Evolutionary conservation across 2,113 vertebrate species (phyloP).

Genomic region (Perognathus longimembris): DNA sequence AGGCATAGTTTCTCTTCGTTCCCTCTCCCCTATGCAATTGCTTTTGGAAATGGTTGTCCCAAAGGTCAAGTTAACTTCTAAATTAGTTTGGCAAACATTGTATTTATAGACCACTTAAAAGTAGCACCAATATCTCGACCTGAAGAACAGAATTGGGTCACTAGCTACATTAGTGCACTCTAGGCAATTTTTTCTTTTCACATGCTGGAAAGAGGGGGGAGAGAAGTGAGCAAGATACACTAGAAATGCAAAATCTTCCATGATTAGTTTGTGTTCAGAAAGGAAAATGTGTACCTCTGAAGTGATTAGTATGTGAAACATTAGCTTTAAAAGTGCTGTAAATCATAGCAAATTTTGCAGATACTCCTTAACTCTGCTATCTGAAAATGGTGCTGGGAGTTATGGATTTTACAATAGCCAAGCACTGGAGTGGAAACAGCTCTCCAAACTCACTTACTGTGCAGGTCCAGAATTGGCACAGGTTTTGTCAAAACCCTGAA

Average conservation of each 20-base stretch:
- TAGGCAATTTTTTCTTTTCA: conserved; percentile 60
- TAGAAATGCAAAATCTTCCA: not conserved
- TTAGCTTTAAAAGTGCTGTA: conserved; percentile 28
- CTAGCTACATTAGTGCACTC: conserved; percentile 6
- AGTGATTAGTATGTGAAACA: conserved; percentile 53
- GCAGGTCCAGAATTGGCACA: not conserved
- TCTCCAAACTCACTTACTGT: not conserved
- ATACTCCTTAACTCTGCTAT: not conserved
- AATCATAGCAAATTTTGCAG: conserved; percentile 46
- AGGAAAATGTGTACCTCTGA: conserved; percentile 21
- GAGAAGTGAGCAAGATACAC: not conserved
- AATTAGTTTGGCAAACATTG: conserved; percentile 71
- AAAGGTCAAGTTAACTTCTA: conserved; percentile 66
- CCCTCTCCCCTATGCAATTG: not conserved
- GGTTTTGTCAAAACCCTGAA: not conserved
- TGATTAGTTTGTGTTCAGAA: conserved; percentile 30
- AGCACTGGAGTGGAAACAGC: not conserved
- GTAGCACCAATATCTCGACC: conserved; percentile 54
- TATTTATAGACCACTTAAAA: conserved; percentile 58
- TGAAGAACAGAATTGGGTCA: conserved; percentile 64
- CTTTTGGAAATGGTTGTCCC: conserved; percentile 27
- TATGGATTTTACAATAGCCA: conserved; percentile 14
- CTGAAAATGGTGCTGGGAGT: not conserved
- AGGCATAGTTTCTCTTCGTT: not conserved
- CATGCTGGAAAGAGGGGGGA: not conserved